Evolutionary conservation across 2,888 invertebrate species (phyloP).

Genomic region (Sceliomorpha sp.): DNA sequence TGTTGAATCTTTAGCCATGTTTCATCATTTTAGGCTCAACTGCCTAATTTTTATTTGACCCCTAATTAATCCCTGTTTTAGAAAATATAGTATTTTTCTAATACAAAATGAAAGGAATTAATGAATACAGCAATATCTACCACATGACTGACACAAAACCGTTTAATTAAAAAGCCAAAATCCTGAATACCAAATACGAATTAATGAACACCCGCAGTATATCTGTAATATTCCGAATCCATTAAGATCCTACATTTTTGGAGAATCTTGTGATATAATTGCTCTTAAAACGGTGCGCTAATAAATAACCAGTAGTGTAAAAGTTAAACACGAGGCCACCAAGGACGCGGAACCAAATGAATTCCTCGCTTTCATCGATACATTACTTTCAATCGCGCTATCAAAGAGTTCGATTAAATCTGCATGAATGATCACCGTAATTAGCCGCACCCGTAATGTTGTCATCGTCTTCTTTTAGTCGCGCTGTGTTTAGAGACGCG

Average conservation of each 20-base stretch:
- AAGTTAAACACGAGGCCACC: slow-evolving; percentile 57
- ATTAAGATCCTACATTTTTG: slow-evolving; percentile 20
- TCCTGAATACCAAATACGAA: too few species aligned
- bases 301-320: slow-evolving; percentile 44
- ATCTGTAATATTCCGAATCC: too few species aligned
- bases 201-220: background rate
- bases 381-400: slow-evolving; percentile 35
- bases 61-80: too few species aligned
- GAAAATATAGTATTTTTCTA: too few species aligned
- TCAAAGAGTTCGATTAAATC: slow-evolving; percentile 58
- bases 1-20: too few species aligned
- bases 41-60: too few species aligned
- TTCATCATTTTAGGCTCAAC: too few species aligned
- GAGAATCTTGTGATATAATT: slow-evolving; percentile 22
- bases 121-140: too few species aligned
- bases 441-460: slow-evolving; percentile 67
- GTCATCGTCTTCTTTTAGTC: slow-evolving; percentile 69
- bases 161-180: too few species aligned
- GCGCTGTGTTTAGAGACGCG: slow-evolving; percentile 64
- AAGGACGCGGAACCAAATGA: slow-evolving; percentile 49
- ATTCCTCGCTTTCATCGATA: slow-evolving; percentile 33
- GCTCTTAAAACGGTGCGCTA: slow-evolving; percentile 19
- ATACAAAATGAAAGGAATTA: too few species aligned
- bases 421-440: slow-evolving; percentile 65
- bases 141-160: too few species aligned